A percentile compares a stretch with the other conserved stretches of the same genome.
Conservation (phyloP, 2,888 invertebrate species). For the Ophraella communa region DNA sequence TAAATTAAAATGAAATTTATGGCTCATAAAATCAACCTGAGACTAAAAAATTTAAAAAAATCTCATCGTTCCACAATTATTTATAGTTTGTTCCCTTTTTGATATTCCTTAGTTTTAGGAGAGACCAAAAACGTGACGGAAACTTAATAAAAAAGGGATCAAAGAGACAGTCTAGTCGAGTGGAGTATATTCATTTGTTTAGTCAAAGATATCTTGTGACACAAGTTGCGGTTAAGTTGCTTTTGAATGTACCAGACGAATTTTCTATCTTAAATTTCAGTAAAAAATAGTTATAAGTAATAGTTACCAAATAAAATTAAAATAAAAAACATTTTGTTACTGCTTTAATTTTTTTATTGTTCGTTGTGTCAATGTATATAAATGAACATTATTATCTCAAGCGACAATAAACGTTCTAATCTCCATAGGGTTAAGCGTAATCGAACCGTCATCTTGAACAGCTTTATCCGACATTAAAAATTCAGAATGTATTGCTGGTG, state of each 20-base stretch:
- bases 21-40: too few species aligned
- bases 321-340: too few species aligned
- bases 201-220: not conserved
- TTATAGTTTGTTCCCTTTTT: not conserved
- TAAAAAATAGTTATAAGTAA: too few species aligned
- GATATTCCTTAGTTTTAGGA: not conserved
- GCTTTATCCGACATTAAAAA: not conserved
- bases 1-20: too few species aligned
- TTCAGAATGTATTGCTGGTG: not conserved
- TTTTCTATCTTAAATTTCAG: too few species aligned
- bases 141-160: not conserved
- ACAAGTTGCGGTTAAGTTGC: too few species aligned
- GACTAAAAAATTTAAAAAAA: not conserved
- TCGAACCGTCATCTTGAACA: slow-evolving; percentile 44
- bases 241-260: not conserved
- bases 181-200: not conserved
- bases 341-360: too few species aligned
- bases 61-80: not conserved
- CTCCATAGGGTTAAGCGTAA: slow-evolving; percentile 72
- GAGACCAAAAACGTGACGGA: not conserved
- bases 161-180: not conserved
- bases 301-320: too few species aligned
- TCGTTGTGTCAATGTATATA: too few species aligned
- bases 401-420: slow-evolving; percentile 69
- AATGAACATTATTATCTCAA: not conserved